Conservation (phyloP, 2,113 vertebrate genomes). For the Pica pica region DNA sequence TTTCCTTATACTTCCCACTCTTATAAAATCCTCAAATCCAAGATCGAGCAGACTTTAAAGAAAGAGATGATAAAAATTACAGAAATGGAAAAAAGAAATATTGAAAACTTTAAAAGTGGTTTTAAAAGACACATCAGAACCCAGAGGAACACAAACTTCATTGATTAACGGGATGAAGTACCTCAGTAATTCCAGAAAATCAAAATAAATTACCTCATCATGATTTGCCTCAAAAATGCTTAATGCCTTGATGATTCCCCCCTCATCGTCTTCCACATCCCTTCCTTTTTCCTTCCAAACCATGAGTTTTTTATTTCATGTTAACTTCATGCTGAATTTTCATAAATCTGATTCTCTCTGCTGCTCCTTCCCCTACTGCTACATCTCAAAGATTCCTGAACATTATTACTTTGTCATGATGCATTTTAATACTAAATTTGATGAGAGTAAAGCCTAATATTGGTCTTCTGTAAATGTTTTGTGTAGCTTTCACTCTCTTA, state of each 20-base stretch:
- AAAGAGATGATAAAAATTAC: not conserved
- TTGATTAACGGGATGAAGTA: not conserved
- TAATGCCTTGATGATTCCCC: not conserved
- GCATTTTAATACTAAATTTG: not conserved
- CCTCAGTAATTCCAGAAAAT: not conserved
- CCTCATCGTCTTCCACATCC: not conserved
- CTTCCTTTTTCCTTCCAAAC: not conserved
- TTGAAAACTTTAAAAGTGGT: not conserved
- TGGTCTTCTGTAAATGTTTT: not conserved
- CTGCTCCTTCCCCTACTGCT: not conserved
- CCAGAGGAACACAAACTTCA: not conserved
- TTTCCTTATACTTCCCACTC: constrained; percentile 81
- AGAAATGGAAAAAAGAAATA: not conserved
- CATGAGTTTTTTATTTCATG: not conserved
- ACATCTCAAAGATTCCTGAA: not conserved
- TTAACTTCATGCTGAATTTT: not conserved
- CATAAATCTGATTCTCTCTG: not conserved
- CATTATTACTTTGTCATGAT: not conserved
- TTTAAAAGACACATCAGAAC: not conserved
- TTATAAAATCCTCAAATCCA: constrained; percentile 79
- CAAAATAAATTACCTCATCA: not conserved
- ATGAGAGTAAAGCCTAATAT: not conserved
- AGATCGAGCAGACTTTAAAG: constrained; percentile 73
- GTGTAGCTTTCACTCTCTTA: not conserved
- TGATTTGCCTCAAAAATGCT: not conserved